Conservation (phyloP, 2,888 invertebrate genomes). For the Pemphredon lugubris region DNA sequence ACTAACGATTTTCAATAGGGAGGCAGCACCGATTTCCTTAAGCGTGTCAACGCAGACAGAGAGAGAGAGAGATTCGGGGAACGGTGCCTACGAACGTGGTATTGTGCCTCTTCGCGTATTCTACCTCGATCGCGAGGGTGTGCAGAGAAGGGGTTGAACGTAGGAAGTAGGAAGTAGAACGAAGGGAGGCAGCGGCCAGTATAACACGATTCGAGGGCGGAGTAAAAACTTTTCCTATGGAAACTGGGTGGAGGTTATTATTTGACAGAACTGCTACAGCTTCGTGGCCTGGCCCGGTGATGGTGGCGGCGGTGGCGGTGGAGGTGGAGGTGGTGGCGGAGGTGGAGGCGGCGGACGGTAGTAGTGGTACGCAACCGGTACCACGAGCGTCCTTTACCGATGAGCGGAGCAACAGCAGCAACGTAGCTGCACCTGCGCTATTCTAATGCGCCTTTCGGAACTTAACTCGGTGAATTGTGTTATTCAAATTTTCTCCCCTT, state of each 20-base stretch:
- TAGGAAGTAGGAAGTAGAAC: conserved; percentile 5
- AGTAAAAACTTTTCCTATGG: conserved; percentile 63
- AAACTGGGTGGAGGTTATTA: conserved; percentile 72
- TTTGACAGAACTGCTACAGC: conserved; percentile 57
- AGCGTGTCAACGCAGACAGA: conserved; percentile 56
- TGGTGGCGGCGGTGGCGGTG: too few species aligned
- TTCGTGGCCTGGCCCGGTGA: not conserved
- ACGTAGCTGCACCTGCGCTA: conserved; percentile 61
- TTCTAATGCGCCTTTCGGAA: conserved; percentile 70
- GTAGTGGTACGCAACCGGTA: conserved; percentile 15
- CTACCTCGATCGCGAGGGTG: too few species aligned
- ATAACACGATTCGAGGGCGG: not conserved
- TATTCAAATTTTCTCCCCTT: conserved; percentile 71
- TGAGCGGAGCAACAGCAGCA: conserved; percentile 22
- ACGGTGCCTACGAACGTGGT: conserved; percentile 63
- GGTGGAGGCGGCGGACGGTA: not conserved
- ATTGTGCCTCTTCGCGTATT: conserved; percentile 41
- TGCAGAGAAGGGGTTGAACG: too few species aligned
- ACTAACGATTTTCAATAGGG: conserved; percentile 73
- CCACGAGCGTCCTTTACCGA: conserved; percentile 29
- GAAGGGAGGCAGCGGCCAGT: not conserved
- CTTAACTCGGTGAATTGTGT: conserved; percentile 73
- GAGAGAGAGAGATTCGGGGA: conserved; percentile 59
- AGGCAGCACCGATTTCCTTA: conserved; percentile 57
- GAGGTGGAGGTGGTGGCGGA: not conserved